Evolutionary conservation across 2,797 vertebrate species (phyloP), one percentile per base, ranked within the genome.

Genomic region (Muscicapa striata): DNA sequence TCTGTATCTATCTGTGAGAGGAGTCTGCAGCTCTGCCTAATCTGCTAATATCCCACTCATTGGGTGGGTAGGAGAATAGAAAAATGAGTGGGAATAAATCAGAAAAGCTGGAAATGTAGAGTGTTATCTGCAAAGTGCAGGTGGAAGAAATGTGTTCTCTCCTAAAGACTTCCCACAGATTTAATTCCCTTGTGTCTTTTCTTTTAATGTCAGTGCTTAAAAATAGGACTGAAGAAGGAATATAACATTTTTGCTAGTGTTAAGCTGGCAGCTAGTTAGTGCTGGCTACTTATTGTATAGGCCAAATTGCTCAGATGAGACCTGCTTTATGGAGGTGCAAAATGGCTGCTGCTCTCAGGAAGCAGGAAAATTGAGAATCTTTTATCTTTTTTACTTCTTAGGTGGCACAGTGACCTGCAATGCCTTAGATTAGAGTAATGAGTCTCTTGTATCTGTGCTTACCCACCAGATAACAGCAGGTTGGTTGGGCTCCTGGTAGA

Each of bases 41-140:
- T 58, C 52, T 87, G 36, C 32, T 82, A 76, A 32, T 70, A 62
- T 38, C 49, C 55, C 41, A 36, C 70, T 93, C 32, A 15, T n/a
- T 87, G 74, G 23, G 34, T 14, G 23, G 48, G 54, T 40, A 67
- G 46, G 51, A 64, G 52, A 40, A 15, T 13, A 79, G 49, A 87
- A 89, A 89, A 91, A 80, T 76, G 51, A 92, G 76, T 77, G 70
- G 55, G 64, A 90, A 66, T 82, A 83, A 91, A 69, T 75, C 69
- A 86, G 70, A 67, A 78, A 77, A 86, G 59, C 43, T 84, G 89
- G 77, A 90, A 93, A 92, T 70, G 49, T 59, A 84, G 41, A 30
- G 72, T 74, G 78, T 94, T 94, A 80, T 87, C 92, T 95, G 70
- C 68, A 89, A 92, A 95, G 87, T 62, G 78, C 81, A 92, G 78